These are phyloP conservation scores for Hippocampus kuda DNA, from an alignment of 2,797 vertebrate species.

Conservation along the genomic window DNA sequence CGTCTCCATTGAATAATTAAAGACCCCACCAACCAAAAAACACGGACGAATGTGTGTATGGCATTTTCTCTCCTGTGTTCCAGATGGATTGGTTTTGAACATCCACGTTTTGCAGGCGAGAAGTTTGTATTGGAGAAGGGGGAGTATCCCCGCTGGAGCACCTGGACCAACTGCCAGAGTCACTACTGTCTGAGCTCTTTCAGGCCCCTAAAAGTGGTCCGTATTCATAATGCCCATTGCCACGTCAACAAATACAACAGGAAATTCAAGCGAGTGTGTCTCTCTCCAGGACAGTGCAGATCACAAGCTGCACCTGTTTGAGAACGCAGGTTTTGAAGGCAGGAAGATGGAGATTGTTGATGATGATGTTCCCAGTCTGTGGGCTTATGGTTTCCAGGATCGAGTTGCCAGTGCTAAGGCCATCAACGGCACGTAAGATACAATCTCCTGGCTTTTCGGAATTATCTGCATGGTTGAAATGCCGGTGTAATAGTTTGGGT, in stretches of 20 bases:
- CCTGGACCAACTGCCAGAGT: constrained; percentile 84
- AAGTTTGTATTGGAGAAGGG: constrained; percentile 89
- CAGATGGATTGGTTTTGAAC: constrained; percentile 80
- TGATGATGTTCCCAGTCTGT: constrained; percentile 84
- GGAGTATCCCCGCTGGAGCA: constrained; percentile 85
- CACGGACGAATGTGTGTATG: not conserved
- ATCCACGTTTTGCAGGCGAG: constrained; percentile 71
- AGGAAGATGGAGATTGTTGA: constrained; percentile 89
- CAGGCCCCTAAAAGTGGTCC: constrained; percentile 69
- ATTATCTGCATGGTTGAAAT: not conserved
- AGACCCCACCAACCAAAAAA: not conserved
- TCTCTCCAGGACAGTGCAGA: constrained; percentile 72
- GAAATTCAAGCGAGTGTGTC: not conserved
- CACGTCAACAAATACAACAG: not conserved
- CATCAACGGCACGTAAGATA: constrained; percentile 81
- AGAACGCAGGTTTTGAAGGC: constrained; percentile 72
- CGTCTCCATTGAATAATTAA: constrained; percentile 6
- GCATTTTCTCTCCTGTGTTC: not conserved
- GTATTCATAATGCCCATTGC: constrained; percentile 14
- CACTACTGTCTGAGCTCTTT: constrained; percentile 79
- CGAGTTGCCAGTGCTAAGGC: constrained; percentile 78
- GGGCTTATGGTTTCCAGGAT: constrained; percentile 85
- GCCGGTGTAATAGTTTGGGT: not conserved
- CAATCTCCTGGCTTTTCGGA: not conserved
- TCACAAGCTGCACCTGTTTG: constrained; percentile 84